These are phyloP conservation scores for Crossocerus cetratus DNA, from an alignment of 2,888 invertebrate genomes.

Conservation along the genomic window DNA sequence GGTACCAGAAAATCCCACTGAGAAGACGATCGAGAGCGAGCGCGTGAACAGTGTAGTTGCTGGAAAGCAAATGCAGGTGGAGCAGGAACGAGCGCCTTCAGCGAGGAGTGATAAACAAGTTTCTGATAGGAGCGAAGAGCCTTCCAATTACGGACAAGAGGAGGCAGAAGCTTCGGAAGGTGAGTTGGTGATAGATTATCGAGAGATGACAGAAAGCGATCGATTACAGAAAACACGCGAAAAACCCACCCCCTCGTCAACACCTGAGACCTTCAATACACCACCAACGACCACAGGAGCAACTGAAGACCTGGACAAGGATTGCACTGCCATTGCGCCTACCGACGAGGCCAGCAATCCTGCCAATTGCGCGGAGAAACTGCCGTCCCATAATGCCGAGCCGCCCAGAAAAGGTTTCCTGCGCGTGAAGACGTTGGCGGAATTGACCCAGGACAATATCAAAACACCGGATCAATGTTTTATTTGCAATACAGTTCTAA, in stretches of 20 bases:
- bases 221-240: not conserved
- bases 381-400: no score
- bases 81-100: not conserved
- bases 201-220: not conserved
- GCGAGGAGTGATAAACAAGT: not conserved
- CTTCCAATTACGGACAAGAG: not conserved
- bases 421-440: constrained; percentile 54
- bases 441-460: constrained; percentile 17
- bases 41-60: no score
- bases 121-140: not conserved
- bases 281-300: not conserved
- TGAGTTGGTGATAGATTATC: constrained; percentile 21
- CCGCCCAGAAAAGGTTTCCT: constrained; percentile 12
- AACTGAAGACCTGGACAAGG: not conserved
- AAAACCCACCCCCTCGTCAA: not conserved
- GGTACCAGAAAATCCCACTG: not conserved
- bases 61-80: not conserved
- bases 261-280: not conserved
- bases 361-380: no score
- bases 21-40: no score
- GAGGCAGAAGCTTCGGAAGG: constrained; percentile 27
- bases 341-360: no score
- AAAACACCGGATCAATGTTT: not conserved
- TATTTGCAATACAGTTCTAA: not conserved
- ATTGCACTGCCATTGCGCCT: not conserved